These are phyloP conservation scores for Mesopsocus fuscifrons DNA, from an alignment of 2,888 invertebrate genomes.

Conservation along the genomic window DNA sequence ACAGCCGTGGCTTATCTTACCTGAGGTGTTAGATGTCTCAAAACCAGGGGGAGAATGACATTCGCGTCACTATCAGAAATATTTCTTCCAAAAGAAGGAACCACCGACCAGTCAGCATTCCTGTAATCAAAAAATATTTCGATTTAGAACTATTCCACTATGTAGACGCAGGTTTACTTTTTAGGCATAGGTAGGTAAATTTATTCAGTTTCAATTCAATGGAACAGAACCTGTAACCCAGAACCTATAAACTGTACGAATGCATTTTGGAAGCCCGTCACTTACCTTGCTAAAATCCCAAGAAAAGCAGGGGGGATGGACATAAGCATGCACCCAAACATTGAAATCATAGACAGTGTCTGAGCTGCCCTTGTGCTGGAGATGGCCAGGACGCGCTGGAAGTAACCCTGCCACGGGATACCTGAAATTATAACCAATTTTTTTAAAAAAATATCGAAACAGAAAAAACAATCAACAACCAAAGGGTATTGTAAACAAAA, in stretches of 20 bases:
- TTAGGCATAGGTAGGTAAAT: too few relatives aligned
- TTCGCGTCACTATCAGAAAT: conserved; percentile 27
- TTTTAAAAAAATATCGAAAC: too few relatives aligned
- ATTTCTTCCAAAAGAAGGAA: conserved; percentile 22
- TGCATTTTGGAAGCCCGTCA: too few relatives aligned
- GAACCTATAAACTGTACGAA: too few relatives aligned
- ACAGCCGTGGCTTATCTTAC: too few relatives aligned
- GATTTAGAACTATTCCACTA: too few relatives aligned
- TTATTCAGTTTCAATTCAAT: too few relatives aligned
- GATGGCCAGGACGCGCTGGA: conserved; percentile 47
- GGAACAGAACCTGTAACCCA: too few relatives aligned
- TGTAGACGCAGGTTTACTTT: too few relatives aligned
- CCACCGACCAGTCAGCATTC: conserved; percentile 33
- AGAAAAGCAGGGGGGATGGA: conserved; percentile 43
- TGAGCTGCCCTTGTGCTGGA: conserved; percentile 40
- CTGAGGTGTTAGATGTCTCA: conserved; percentile 32
- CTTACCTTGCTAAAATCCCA: conserved; percentile 37
- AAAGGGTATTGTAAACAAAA: too few relatives aligned
- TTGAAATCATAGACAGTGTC: conserved; percentile 40
- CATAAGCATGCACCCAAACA: conserved; percentile 40
- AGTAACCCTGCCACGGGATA: conserved; percentile 29
- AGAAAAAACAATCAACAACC: too few relatives aligned
- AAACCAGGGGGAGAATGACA: conserved; percentile 42
- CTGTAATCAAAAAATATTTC: conserved; percentile 10
- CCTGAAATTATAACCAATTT: too few relatives aligned